Percentiles rank a stretch among this genome's conserved stretches.
Conservation (phyloP, 2,888 invertebrate species). For the Cancer borealis region DNA sequence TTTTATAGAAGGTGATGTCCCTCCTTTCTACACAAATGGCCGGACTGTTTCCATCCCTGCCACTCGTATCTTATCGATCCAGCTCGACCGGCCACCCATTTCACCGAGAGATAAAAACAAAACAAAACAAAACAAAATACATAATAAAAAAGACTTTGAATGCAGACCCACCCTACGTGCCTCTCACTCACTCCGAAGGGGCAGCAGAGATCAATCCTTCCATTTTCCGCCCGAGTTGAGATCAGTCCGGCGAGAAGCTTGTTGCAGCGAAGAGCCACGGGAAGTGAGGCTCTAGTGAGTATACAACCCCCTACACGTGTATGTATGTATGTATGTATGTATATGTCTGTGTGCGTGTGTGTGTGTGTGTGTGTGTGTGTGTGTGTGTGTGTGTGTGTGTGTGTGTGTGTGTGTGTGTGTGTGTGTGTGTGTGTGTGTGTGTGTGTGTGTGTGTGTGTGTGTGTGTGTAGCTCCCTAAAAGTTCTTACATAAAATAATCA, state of each 20-base stretch:
- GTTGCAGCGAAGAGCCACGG: neutral
- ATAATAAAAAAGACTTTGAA: slow-evolving; percentile 16
- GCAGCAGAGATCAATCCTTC: slow-evolving; percentile 24
- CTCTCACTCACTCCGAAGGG: slow-evolving; percentile 29
- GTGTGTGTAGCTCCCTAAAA: neutral
- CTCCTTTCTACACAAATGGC: neutral
- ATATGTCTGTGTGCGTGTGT: neutral
- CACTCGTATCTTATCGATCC: slow-evolving; percentile 26
- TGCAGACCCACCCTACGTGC: slow-evolving; percentile 29
- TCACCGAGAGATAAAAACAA: slow-evolving; percentile 11
- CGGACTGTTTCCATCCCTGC: neutral
- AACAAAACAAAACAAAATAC: slow-evolving; percentile 4
- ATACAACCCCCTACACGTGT: neutral
- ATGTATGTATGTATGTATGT: slow-evolving; percentile 9
- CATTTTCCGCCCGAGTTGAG: slow-evolving; percentile 28
- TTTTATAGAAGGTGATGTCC: slow-evolving; percentile 1
- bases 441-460: neutral
- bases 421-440: slow-evolving; percentile 28
- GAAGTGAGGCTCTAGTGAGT: neutral
- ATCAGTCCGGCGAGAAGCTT: slow-evolving; percentile 32
- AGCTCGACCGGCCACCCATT: neutral
- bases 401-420: slow-evolving; percentile 15
- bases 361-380: slow-evolving; percentile 23
- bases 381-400: slow-evolving; percentile 15
- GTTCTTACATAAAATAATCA: neutral